Evolutionary conservation across 2,797 vertebrate genomes (phyloP), one percentile per base, ranked within the genome.

Genomic region (Danio kyathit): DNA sequence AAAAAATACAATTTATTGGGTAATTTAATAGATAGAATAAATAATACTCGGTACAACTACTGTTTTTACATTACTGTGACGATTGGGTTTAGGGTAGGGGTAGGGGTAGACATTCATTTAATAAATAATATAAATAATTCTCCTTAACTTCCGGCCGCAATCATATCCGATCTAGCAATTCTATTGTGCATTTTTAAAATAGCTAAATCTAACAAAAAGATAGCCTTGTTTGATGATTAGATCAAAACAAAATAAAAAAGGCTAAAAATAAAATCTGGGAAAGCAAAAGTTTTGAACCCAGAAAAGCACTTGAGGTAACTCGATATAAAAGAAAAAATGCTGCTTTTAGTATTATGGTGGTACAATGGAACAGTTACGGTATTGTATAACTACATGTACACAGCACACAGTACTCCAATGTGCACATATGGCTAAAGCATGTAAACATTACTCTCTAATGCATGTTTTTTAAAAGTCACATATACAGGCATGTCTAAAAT

Each of bases 181-280:
- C 14, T 51, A 21, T n/a, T 14, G 8, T 51, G 8, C 21, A 69
- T 13, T 12, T 16, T 51, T 38, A 69, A 65, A 67, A 51, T 49
- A 38, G 38, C 65, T 14, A 52, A 69, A 51, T n/a, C 65, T 69
- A 51, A 69, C 19, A 67, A 67, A 19, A 44, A 69, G 38, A 5
- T 40, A 0, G 38, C 16, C 4, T 54, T 49, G 41, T 71, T 51
- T 54, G 51, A 71, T 13, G 38, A 10, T 54, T 49, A 54, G 49
- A 71, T 71, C 67, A 71, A 71, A 71, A 71, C 49, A 69, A 51
- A 29, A 40, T 3, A 40, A 70, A 70, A 70, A 70, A 38, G 13
- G 16, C 10, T 52, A 6, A 70, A 52, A 70, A 16, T 52, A 40
- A 52, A 54, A 52, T 70, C 14, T n/a, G 16, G 52, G 16, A 70